Base-by-base conservation (phyloP, 2,797 vertebrate species). In the Hylomyscus alleni region DNA sequence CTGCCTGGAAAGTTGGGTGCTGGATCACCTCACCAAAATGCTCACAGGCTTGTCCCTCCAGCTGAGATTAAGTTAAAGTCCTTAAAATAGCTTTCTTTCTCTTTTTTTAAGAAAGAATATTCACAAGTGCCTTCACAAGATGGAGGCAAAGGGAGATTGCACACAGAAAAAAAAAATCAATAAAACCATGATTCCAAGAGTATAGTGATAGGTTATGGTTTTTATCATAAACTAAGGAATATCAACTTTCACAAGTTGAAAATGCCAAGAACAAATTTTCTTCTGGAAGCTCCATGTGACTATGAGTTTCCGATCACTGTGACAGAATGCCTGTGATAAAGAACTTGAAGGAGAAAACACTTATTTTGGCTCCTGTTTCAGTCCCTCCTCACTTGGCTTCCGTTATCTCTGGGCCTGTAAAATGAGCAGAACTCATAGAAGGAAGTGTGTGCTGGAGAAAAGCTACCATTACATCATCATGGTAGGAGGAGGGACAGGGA, bases 181-280 rank as follows among this genome's bases (percentile, higher is more conserved):
- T 50, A 7, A 54, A 67, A 60, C 13, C 2, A 2, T 60, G 1
- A 72, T 54, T 2, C 40, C 50, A 20, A 65, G 22, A 62, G 24
- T 34, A 37, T 17, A 13, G 10, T 17, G n/a, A 58, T 17, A 4
- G 15, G 17, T 44, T 29, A 34, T 6, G 26, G 69, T 24, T 26
- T 37, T 37, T 58, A 58, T 37, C 54, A 60, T 14, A 31, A 82
- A n/a, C 37, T n/a, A 80, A 47, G 37, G 29, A 62, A 58, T 20
- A 50, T 2, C 20, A 62, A 29, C 9, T 1, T 50, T 34, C 34
- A 52, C 29, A n/a, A 76, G 4, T 8, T 85, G 60, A 6, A 85
- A 78, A 54, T 77, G 26, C 11, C n/a, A 91, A 88, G 47, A 90
- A n/a, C 29, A 60, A 37, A 40, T 60, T 92, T 40, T 96, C 4